Conservation (phyloP, 2,113 vertebrate genomes). For the Megatriorchis doriae region DNA sequence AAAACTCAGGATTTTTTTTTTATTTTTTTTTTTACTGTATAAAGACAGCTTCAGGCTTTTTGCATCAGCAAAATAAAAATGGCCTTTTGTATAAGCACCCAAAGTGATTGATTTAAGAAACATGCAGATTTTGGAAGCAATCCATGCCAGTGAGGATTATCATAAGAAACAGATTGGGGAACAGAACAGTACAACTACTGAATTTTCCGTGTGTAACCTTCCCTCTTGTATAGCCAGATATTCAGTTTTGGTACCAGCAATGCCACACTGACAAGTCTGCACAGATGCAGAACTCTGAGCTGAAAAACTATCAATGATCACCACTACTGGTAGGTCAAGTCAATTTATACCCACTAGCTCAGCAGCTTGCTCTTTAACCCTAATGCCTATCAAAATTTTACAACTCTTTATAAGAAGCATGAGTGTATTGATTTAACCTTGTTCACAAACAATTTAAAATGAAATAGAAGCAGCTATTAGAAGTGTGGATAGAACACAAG, state of each 20-base stretch:
- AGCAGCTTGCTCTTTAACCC: neutral
- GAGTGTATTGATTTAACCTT: neutral
- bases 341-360: neutral
- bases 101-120: neutral
- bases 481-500: neutral
- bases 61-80: neutral
- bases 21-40: neutral
- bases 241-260: neutral
- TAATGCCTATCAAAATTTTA: neutral
- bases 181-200: neutral
- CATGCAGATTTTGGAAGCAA: neutral
- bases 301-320: neutral
- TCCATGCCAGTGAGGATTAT: neutral
- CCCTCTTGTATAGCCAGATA: neutral
- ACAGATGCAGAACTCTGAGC: neutral
- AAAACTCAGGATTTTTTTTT: neutral
- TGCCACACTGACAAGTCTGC: neutral
- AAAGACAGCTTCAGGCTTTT: neutral
- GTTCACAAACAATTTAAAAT: neutral
- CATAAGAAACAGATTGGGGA: neutral
- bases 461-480: neutral
- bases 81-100: neutral
- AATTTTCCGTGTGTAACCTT: neutral
- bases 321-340: neutral
- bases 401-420: neutral